Percentiles rank a stretch among this genome's conserved stretches.
Evolutionary conservation across 2,113 vertebrate genomes (phyloP).

Genomic region (Oreochromis aureus): DNA sequence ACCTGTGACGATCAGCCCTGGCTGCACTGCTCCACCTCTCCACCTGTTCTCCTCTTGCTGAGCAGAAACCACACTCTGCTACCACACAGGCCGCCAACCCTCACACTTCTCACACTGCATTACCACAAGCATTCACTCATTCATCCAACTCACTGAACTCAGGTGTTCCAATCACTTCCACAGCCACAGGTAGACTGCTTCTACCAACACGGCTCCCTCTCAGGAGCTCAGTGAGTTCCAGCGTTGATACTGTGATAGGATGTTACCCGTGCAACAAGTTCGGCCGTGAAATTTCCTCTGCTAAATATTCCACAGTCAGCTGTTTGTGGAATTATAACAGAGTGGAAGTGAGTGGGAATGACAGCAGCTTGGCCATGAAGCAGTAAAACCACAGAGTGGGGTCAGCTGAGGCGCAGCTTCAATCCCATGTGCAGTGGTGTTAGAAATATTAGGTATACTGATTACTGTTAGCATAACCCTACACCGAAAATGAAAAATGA

Average conservation of each 20-base stretch:
- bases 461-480: not conserved
- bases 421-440: not conserved
- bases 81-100: not conserved
- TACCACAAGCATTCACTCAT: not conserved
- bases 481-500: not conserved
- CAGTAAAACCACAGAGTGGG: not conserved
- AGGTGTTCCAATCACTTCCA: not conserved
- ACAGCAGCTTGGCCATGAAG: not conserved
- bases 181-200: not conserved
- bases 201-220: not conserved
- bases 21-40: no score
- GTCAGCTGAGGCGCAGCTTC: not conserved
- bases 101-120: not conserved
- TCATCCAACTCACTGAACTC: not conserved
- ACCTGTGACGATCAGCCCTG: no score
- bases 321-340: not conserved
- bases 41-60: no score
- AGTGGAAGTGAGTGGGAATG: not conserved
- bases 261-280: not conserved
- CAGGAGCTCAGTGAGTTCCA: not conserved
- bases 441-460: not conserved
- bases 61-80: no score
- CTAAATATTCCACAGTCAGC: not conserved
- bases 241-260: not conserved
- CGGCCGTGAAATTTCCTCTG: not conserved